A percentile compares a stretch with the other conserved stretches of the same genome.
These are phyloP conservation scores for Entomobrya proxima DNA, from an alignment of 2,888 invertebrate genomes.

Conservation along the genomic window DNA sequence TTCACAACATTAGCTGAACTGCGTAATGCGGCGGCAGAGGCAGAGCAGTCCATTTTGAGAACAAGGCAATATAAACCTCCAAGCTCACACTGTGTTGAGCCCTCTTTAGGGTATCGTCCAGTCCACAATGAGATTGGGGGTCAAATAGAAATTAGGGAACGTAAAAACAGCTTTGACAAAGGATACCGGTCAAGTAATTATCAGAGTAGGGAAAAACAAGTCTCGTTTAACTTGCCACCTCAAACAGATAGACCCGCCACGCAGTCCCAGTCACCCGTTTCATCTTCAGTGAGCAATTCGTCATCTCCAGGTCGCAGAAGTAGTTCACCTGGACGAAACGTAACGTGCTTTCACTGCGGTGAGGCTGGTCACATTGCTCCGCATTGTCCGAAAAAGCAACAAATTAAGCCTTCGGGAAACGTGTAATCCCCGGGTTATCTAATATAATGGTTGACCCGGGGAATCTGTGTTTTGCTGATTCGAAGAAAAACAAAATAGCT, in stretches of 20 bases:
- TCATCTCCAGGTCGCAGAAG: no score
- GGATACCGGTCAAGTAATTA: no score
- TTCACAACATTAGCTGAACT: background rate
- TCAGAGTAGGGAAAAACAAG: no score
- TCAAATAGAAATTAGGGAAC: no score
- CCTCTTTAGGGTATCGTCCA: slow-evolving; percentile 20
- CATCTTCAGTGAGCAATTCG: no score
- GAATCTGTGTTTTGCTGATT: background rate
- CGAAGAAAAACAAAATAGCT: background rate
- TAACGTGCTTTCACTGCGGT: background rate
- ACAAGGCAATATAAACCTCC: background rate
- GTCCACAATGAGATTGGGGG: no score
- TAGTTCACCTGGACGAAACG: no score
- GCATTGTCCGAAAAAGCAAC: background rate
- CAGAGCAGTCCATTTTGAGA: background rate
- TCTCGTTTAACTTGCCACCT: no score
- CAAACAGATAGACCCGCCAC: no score
- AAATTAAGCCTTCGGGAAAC: no score
- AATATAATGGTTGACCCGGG: background rate
- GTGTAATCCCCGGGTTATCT: background rate
- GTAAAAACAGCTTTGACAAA: no score
- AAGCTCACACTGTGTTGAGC: background rate
- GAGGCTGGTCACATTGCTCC: background rate
- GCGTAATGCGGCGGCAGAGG: slow-evolving; percentile 13
- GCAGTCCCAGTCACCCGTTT: no score